These are phyloP conservation scores for Euthynnus affinis DNA, from an alignment of 2,797 vertebrate species.

Conservation along the genomic window DNA sequence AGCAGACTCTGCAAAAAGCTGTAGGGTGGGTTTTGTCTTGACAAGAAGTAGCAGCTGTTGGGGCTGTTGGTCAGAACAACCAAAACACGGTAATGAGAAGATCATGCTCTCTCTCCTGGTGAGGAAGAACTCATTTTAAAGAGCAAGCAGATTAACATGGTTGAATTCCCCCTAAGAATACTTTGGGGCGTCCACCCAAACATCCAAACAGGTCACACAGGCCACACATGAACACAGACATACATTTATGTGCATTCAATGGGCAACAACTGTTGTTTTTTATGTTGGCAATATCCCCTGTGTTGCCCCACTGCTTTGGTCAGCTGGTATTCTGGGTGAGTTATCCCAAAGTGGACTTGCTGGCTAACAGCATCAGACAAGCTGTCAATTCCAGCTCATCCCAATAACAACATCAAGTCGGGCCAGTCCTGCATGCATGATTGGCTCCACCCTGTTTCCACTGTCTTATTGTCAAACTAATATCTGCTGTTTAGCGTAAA, in stretches of 20 bases:
- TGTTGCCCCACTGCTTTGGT: conserved; percentile 60
- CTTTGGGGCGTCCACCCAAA: not conserved
- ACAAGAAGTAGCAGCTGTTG: conserved; percentile 9
- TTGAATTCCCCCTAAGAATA: conserved; percentile 50
- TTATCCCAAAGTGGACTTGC: conserved; percentile 68
- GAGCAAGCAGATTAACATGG: conserved; percentile 21
- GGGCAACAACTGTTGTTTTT: conserved; percentile 69
- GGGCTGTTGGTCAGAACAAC: not conserved
- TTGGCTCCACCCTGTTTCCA: conserved; percentile 49
- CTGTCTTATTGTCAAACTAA: conserved; percentile 29
- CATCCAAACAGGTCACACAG: conserved; percentile 47
- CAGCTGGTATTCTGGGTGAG: conserved; percentile 82
- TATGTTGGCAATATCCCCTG: conserved; percentile 32
- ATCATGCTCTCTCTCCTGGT: conserved; percentile 17
- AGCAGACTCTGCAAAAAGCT: not conserved
- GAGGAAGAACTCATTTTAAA: not conserved
- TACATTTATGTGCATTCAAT: conserved; percentile 51
- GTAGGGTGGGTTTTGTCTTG: conserved; percentile 2
- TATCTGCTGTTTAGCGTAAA: conserved; percentile 11
- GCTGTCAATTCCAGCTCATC: conserved; percentile 76
- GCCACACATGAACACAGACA: conserved; percentile 58
- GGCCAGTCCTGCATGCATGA: conserved; percentile 61
- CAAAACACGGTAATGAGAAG: not conserved
- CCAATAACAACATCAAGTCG: conserved; percentile 73
- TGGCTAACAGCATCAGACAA: conserved; percentile 77